These are phyloP conservation scores for Amazona guildingii DNA, from an alignment of 2,113 vertebrate species.

Conservation along the genomic window DNA sequence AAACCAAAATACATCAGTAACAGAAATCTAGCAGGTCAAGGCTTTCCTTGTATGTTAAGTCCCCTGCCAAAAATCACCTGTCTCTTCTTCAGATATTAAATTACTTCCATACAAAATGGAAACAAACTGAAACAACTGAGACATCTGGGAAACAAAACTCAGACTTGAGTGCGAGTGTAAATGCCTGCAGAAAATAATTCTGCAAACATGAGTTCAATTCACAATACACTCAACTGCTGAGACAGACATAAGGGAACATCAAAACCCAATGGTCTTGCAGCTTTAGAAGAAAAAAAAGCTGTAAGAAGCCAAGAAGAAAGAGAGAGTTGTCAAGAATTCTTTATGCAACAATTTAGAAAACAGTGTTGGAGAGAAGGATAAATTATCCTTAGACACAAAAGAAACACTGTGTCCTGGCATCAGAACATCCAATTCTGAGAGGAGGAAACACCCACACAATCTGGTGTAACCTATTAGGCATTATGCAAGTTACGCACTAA, in stretches of 20 bases:
- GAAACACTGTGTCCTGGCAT: not conserved
- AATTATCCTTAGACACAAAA: not conserved
- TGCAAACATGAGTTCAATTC: rapidly evolving
- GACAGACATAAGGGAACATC: not conserved
- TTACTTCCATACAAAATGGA: not conserved
- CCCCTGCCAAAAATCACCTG: not conserved
- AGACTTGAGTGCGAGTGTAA: not conserved
- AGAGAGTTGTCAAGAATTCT: not conserved
- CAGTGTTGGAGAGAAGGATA: not conserved
- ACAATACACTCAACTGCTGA: not conserved
- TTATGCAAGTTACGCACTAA: not conserved
- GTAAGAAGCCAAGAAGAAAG: not conserved
- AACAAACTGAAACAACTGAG: not conserved
- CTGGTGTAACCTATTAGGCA: not conserved
- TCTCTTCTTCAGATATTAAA: not conserved
- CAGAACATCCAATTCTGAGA: not conserved
- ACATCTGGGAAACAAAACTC: not conserved
- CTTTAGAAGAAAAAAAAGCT: not conserved
- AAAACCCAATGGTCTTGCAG: not conserved
- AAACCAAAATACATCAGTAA: not conserved
- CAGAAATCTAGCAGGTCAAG: not conserved
- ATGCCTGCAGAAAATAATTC: not conserved
- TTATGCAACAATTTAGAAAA: not conserved
- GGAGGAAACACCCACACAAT: not conserved
- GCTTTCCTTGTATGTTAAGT: not conserved